Base-by-base conservation (phyloP, 1,140 invertebrate species). In the Lucilia sericata region DNA sequence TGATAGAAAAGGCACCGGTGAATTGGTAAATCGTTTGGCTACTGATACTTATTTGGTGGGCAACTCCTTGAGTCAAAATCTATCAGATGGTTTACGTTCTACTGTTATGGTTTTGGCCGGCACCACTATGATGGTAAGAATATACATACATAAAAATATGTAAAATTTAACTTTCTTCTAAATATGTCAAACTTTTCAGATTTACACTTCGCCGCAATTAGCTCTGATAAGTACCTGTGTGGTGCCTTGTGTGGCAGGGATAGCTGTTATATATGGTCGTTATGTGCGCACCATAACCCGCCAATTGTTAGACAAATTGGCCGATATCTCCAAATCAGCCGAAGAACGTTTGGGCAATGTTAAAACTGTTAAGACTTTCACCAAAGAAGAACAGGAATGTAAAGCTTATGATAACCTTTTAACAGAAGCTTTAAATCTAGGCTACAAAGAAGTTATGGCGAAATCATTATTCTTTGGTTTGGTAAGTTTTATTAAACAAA, bases 281-380 rank as follows among this genome's bases (percentile, higher is more conserved):
- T 97, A 96, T 89, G 94, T 99, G 5, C 94, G 96, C 47, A 95
- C 94, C 70, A 96, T 99, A 75, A 98, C 98, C 0, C 94, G 94
- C 86, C 91, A 94, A 85, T 94, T 99, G 74, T 93, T 99, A 91
- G 96, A 97, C 88, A 94, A 95, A 82, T 91, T 98, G 34, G 97
- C 97, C 0, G 92, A 94, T 83, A 94, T 97, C 47, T 97, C 96
- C 84, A 94, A 97, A 91, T 94, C 95, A 30, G 97, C 97, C 0
- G 98, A 99, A 92, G 98, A 99, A 89, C 95, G 95, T 87, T 96
- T 99, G 74, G 94, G 96, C 34, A 99, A 98, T 89, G 96, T 99
- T 85, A 94, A 98, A 87, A 99, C 98, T 5, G 98, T 99, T 0
- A 96, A 98, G 92, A 95, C 95, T 2, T 99, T 99, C 91, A 96